Evolutionary conservation across 2,888 invertebrate genomes (phyloP).

Genomic region (Brachycybe producta): DNA sequence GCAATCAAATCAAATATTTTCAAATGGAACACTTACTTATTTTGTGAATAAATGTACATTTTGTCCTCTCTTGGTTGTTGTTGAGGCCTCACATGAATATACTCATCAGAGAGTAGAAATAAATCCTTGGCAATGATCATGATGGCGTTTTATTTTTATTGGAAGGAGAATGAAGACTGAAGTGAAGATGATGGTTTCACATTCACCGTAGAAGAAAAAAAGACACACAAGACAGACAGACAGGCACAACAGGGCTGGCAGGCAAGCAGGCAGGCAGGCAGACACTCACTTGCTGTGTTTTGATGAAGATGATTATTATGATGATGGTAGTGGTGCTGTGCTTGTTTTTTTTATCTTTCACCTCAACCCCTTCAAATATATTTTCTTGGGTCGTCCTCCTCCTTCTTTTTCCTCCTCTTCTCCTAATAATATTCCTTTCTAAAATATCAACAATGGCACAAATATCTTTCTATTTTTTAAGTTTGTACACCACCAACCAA

Average conservation of each 20-base stretch:
- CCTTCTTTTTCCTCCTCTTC: too few relatives aligned
- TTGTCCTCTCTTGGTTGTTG: slow-evolving; percentile 10
- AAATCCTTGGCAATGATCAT: slow-evolving; percentile 17
- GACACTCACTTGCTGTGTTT: too few relatives aligned
- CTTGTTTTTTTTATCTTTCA: too few relatives aligned
- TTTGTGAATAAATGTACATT: slow-evolving; percentile 13
- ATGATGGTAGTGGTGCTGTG: too few relatives aligned
- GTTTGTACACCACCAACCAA: too few relatives aligned
- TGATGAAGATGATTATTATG: too few relatives aligned
- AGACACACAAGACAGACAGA: neutral
- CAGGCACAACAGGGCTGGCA: neutral
- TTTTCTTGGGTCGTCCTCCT: too few relatives aligned
- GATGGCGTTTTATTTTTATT: neutral
- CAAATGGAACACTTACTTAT: slow-evolving; percentile 7
- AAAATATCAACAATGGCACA: too few relatives aligned
- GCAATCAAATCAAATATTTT: too few relatives aligned
- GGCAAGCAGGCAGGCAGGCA: slow-evolving; percentile 1
- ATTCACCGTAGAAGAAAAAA: neutral
- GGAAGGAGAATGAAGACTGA: neutral
- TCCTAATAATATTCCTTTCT: too few relatives aligned
- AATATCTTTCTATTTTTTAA: too few relatives aligned
- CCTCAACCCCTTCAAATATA: too few relatives aligned
- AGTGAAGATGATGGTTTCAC: neutral
- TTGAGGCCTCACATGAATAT: slow-evolving; percentile 12
- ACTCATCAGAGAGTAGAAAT: slow-evolving; percentile 17